Conservation (phyloP, 2,888 invertebrate genomes). For the Eupithecia subfuscata region DNA sequence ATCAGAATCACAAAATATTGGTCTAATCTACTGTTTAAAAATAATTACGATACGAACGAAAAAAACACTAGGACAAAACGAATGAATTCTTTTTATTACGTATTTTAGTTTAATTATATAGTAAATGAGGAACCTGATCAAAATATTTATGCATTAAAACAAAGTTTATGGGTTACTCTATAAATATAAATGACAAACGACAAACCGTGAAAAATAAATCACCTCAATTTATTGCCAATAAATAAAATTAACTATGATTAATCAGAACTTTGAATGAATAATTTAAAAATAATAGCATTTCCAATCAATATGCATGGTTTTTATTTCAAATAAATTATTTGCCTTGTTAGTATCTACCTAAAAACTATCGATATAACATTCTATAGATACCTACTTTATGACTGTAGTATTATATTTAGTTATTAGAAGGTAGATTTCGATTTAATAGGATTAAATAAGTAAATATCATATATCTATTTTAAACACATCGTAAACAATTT, state of each 20-base stretch:
- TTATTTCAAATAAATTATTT: constrained; percentile 37
- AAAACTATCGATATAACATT: too few relatives aligned
- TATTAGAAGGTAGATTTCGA: constrained; percentile 25
- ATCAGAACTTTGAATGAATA: constrained; percentile 7
- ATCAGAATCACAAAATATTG: too few relatives aligned
- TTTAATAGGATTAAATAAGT: constrained; percentile 42
- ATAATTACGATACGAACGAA: too few relatives aligned
- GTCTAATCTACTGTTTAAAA: too few relatives aligned
- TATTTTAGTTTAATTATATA: neutral
- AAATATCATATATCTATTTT: constrained; percentile 42
- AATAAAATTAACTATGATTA: constrained; percentile 1
- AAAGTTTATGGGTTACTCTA: constrained; percentile 3
- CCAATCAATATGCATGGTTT: constrained; percentile 22
- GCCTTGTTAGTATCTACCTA: constrained; percentile 13
- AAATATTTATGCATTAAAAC: constrained; percentile 9
- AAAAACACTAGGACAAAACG: too few relatives aligned
- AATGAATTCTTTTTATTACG: too few relatives aligned
- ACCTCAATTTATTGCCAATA: constrained; percentile 12
- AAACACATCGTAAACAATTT: constrained; percentile 40
- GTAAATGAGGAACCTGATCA: neutral
- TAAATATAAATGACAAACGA: constrained; percentile 10
- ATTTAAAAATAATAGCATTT: constrained; percentile 18
- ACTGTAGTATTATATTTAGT: constrained; percentile 4
- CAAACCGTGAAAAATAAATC: constrained; percentile 18
- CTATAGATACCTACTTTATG: neutral